Evolutionary conservation across 2,888 invertebrate genomes (phyloP).

Genomic region (Stenodera caucasica): DNA sequence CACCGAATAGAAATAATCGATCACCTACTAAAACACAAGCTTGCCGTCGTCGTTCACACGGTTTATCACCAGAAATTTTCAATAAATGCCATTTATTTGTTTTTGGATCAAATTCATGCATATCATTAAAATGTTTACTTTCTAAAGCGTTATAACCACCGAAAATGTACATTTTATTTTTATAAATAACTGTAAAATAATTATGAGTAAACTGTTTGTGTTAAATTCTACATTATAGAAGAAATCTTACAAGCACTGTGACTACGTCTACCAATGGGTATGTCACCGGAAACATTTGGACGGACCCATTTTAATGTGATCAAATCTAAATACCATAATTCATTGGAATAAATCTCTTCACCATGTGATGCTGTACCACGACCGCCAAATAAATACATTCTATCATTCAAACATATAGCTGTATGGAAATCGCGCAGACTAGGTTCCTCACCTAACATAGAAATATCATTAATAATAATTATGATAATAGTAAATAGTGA

Average conservation of each 20-base stretch:
- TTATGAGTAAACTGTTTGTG: not conserved
- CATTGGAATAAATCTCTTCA: slow-evolving; percentile 77
- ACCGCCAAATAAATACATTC: slow-evolving; percentile 88
- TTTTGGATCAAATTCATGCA: slow-evolving; percentile 72
- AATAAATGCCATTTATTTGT: slow-evolving; percentile 65
- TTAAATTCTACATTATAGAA: too few species aligned
- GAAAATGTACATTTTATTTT: slow-evolving; percentile 80
- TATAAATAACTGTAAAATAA: slow-evolving; percentile 72
- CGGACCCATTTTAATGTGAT: slow-evolving; percentile 69
- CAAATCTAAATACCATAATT: slow-evolving; percentile 76
- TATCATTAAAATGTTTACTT: slow-evolving; percentile 80
- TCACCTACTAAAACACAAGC: slow-evolving; percentile 76
- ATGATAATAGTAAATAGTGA: too few species aligned
- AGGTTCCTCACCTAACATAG: slow-evolving; percentile 44
- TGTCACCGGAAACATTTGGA: slow-evolving; percentile 63
- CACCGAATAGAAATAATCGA: slow-evolving; percentile 84
- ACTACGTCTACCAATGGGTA: slow-evolving; percentile 81
- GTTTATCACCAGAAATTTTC: slow-evolving; percentile 62
- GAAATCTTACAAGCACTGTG: slow-evolving; percentile 84
- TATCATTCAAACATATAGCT: slow-evolving; percentile 72
- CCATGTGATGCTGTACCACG: slow-evolving; percentile 59
- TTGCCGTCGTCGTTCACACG: slow-evolving; percentile 72
- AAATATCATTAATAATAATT: not conserved
- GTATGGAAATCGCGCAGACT: slow-evolving; percentile 86
- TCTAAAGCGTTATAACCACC: slow-evolving; percentile 84